Conservation (phyloP, 2,113 vertebrate genomes). For the Ciconia boyciana region DNA sequence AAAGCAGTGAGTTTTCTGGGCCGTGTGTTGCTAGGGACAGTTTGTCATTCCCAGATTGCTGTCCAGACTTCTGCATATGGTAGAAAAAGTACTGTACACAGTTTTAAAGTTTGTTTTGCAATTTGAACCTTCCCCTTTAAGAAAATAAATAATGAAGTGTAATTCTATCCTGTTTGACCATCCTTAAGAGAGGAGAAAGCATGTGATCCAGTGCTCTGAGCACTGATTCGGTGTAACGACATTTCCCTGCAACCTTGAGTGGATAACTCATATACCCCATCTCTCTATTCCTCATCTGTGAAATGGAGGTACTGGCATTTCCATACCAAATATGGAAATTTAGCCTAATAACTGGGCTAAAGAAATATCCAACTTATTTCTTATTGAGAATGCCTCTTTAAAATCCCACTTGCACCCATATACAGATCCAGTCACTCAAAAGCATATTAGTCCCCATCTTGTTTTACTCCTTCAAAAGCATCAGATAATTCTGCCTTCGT, state of each 20-base stretch:
- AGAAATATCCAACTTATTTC: neutral
- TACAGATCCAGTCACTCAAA: neutral
- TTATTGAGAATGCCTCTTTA: neutral
- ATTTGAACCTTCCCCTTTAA: neutral
- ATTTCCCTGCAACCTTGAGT: neutral
- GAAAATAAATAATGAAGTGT: neutral
- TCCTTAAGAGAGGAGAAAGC: neutral
- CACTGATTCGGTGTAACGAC: neutral
- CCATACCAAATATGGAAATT: neutral
- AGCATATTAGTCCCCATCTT: neutral
- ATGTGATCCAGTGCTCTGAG: neutral
- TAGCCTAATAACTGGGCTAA: neutral
- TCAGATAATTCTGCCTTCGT: neutral
- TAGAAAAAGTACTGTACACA: neutral
- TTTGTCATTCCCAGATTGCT: neutral
- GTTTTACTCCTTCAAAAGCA: neutral
- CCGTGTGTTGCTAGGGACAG: neutral
- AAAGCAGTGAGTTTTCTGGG: neutral
- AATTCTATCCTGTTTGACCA: neutral
- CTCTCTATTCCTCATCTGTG: neutral
- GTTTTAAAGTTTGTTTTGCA: neutral
- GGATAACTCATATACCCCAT: accelerated
- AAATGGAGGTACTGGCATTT: neutral
- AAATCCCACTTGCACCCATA: neutral
- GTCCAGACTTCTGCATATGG: neutral